phyloP scores from a whole-genome alignment of 1,140 invertebrate species.

The Helicoverpa armigera region DNA sequence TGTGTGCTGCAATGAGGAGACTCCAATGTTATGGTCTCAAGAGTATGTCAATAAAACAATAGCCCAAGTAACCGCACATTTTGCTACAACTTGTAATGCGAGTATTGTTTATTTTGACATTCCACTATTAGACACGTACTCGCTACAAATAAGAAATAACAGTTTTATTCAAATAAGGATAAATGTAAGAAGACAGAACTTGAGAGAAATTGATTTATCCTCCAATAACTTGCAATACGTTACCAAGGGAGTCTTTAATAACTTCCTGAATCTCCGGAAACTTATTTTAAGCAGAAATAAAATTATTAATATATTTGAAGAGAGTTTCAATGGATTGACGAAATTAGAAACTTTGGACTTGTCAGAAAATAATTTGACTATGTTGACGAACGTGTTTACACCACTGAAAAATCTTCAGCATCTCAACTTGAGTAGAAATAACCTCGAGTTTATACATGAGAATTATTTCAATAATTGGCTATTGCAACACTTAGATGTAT shows the following conservation, averaged over 20 bases:
- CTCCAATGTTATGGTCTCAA: constrained; percentile 54
- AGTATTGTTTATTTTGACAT: constrained; percentile 69
- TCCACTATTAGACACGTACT: constrained; percentile 71
- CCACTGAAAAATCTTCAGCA: constrained; percentile 89
- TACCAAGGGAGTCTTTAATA: constrained; percentile 75
- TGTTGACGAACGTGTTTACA: constrained; percentile 88
- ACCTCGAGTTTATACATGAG: constrained; percentile 89
- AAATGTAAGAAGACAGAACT: constrained; percentile 68
- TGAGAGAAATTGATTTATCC: constrained; percentile 82
- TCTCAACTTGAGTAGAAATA: constrained; percentile 91
- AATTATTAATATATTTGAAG: constrained; percentile 75
- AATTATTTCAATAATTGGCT: constrained; percentile 85
- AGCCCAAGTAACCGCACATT: constrained; percentile 65
- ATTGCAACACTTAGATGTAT: constrained; percentile 93
- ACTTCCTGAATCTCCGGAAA: constrained; percentile 77
- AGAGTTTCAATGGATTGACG: constrained; percentile 84
- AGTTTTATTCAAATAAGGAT: constrained; percentile 73
- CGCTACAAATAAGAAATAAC: constrained; percentile 77
- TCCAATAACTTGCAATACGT: constrained; percentile 79
- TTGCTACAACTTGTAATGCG: constrained; percentile 69
- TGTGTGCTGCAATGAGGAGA: constrained; percentile 69
- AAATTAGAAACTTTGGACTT: constrained; percentile 88
- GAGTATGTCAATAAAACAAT: constrained; percentile 73
- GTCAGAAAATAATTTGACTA: constrained; percentile 87
- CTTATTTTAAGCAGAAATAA: constrained; percentile 80